These are phyloP conservation scores for Cheilosia impressa DNA, from an alignment of 2,888 invertebrate species.

Conservation along the genomic window DNA sequence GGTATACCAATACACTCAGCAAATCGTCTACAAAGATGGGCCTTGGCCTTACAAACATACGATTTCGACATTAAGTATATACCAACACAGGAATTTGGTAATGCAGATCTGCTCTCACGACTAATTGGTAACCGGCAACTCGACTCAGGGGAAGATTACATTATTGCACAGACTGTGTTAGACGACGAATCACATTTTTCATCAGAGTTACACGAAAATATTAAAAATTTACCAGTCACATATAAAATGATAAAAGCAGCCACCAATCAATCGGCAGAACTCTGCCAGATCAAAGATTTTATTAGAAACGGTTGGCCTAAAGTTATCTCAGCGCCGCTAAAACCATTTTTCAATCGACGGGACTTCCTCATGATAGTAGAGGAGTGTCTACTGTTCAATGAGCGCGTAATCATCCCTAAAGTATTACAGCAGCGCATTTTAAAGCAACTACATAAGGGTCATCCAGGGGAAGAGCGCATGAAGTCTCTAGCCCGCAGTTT, in stretches of 20 bases:
- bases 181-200: conserved; percentile 43
- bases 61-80: conserved; percentile 56
- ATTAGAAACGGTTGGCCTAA: conserved; percentile 29
- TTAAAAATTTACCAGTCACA: conserved; percentile 31
- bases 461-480: conserved; percentile 75
- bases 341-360: conserved; percentile 33
- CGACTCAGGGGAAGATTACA: conserved; percentile 54
- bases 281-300: conserved; percentile 21
- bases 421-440: conserved; percentile 41
- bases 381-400: conserved; percentile 31
- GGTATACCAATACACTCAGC: conserved; percentile 48
- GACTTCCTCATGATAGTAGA: conserved; percentile 49
- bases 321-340: conserved; percentile 13
- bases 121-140: conserved; percentile 36
- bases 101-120: conserved; percentile 64
- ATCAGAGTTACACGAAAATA: conserved; percentile 36
- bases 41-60: conserved; percentile 56
- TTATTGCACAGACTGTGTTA: conserved; percentile 58
- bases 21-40: conserved; percentile 38
- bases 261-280: conserved; percentile 5
- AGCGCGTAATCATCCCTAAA: conserved; percentile 31
- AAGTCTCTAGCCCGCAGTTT: conserved; percentile 76
- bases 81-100: conserved; percentile 56
- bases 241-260: conserved; percentile 41
- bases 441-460: conserved; percentile 72